Evolutionary conservation across 2,113 vertebrate genomes (phyloP).

Genomic region (Petrocephalus zakoni): DNA sequence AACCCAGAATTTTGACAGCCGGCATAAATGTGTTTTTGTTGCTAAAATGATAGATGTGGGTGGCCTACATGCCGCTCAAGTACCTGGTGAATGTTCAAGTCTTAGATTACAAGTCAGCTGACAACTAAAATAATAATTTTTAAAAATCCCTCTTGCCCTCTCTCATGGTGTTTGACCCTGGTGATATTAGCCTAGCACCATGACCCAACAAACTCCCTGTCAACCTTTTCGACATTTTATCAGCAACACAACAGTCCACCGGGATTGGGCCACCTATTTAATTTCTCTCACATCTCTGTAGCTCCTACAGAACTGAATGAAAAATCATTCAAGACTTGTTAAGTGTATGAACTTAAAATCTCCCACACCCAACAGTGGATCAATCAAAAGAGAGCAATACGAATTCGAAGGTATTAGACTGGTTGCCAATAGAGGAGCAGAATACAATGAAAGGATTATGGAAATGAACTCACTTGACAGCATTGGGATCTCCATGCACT

Average conservation of each 20-base stretch:
- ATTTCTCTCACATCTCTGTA: background rate
- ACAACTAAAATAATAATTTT: background rate
- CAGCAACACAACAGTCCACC: background rate
- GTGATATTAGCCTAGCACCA: background rate
- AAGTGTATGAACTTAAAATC: background rate
- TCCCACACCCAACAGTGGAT: background rate
- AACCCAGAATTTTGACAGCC: background rate
- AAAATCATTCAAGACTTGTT: background rate
- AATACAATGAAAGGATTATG: background rate
- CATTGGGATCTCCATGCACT: slow-evolving; percentile 79
- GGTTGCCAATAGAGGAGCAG: background rate
- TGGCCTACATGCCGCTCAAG: background rate
- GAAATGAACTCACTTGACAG: slow-evolving; percentile 77
- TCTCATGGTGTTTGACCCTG: background rate
- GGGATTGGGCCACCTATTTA: background rate
- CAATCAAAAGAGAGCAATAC: too few species aligned
- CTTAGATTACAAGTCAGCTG: background rate
- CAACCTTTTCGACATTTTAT: background rate
- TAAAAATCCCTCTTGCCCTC: background rate
- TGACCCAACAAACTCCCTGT: background rate
- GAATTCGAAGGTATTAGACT: background rate
- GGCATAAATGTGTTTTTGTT: background rate
- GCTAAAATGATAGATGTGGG: background rate
- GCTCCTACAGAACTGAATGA: background rate
- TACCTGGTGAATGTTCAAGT: background rate